Conservation (phyloP, 2,113 vertebrate genomes). For the Raphicerus campestris region DNA sequence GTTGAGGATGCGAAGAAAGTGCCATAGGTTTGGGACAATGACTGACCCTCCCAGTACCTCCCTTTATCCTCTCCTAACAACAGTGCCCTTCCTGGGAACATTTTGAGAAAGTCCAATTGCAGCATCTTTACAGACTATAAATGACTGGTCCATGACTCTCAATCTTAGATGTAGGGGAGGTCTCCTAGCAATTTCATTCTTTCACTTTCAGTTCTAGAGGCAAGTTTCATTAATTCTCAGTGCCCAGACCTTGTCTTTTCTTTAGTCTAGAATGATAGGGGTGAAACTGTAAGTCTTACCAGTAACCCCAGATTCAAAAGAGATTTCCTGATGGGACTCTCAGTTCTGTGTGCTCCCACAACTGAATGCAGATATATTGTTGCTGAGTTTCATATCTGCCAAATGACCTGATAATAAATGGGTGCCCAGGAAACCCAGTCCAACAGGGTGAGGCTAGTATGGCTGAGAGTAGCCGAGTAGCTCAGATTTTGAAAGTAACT, state of each 20-base stretch:
- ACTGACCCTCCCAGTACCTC: not conserved
- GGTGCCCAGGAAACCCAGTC: not conserved
- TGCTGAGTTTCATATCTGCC: not conserved
- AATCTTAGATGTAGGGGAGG: not conserved
- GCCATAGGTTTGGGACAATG: not conserved
- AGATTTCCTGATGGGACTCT: not conserved
- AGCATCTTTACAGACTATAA: not conserved
- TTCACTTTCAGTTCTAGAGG: conserved; percentile 24
- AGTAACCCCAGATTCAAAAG: not conserved
- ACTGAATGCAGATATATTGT: not conserved
- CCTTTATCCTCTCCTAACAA: not conserved
- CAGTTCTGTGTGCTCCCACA: not conserved
- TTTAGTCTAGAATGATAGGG: not conserved
- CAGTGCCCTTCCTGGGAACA: not conserved
- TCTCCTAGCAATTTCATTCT: not conserved
- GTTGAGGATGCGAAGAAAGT: not conserved
- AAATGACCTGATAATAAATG: conserved; percentile 4
- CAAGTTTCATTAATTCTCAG: not conserved
- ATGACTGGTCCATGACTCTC: not conserved
- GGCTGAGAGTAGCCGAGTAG: not conserved
- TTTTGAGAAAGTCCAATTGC: not conserved
- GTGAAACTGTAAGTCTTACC: not conserved
- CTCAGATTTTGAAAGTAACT: conserved; percentile 31
- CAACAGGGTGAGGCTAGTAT: not conserved
- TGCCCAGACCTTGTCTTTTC: not conserved